phyloP scores from a whole-genome alignment of 2,888 invertebrate species.

The Phoronis australis region DNA sequence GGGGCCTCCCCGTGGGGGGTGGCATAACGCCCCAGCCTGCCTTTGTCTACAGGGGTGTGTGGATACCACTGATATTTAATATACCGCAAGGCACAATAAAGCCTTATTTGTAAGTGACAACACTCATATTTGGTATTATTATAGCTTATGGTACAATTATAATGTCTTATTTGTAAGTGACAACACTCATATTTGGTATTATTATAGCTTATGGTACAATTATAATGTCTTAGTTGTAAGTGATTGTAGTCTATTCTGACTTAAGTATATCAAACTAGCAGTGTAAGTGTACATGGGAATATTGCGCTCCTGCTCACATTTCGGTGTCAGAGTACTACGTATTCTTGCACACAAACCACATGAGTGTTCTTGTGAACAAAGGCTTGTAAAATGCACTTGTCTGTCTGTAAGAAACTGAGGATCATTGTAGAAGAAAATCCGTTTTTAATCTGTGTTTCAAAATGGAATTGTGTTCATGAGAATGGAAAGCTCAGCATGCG shows the following conservation, averaged over 20 bases:
- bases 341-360: no score
- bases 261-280: conserved; percentile 78
- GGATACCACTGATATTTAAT: conserved; percentile 81
- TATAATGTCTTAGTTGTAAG: conserved; percentile 89
- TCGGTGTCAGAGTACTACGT: no score
- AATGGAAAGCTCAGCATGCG: no score
- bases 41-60: conserved; percentile 87
- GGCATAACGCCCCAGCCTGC: conserved; percentile 82
- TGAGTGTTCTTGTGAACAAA: no score
- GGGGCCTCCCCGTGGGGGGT: conserved; percentile 66
- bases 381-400: no score
- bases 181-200: conserved; percentile 49
- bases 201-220: conserved; percentile 79
- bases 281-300: no score
- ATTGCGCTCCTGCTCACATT: no score
- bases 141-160: conserved; percentile 80
- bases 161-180: conserved; percentile 81
- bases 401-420: no score
- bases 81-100: conserved; percentile 81
- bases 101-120: conserved; percentile 74
- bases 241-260: neutral
- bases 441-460: no score
- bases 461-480: no score
- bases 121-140: conserved; percentile 59
- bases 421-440: no score